Evolutionary conservation across 2,113 vertebrate genomes (phyloP).

Genomic region (Dicaeum eximium): DNA sequence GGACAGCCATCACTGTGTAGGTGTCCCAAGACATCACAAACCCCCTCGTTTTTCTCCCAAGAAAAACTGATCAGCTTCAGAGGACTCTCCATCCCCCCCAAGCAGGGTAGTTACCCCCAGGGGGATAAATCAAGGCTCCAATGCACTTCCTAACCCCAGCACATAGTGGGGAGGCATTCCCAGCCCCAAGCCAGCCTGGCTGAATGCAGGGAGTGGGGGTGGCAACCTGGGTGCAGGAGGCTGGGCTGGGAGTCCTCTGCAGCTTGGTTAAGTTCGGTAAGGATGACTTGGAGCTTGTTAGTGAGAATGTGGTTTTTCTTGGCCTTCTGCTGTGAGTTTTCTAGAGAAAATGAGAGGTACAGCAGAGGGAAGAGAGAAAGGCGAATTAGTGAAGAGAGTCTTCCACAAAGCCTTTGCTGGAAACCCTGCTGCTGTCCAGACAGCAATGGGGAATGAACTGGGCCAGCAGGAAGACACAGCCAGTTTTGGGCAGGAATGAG

Average conservation of each 20-base stretch:
- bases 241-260: background rate
- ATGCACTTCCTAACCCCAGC: background rate
- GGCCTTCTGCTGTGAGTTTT: slow-evolving; percentile 43
- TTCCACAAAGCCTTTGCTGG: background rate
- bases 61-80: background rate
- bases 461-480: background rate
- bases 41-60: background rate
- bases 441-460: background rate
- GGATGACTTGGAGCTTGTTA: slow-evolving; percentile 49
- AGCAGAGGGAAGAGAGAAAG: background rate
- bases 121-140: background rate
- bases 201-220: background rate
- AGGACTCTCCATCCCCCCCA: background rate
- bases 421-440: background rate
- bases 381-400: slow-evolving; percentile 33
- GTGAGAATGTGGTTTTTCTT: slow-evolving; percentile 50
- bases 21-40: background rate
- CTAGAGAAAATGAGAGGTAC: background rate
- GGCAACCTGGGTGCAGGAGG: background rate
- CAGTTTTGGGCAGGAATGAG: background rate
- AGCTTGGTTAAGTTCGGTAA: slow-evolving; percentile 55
- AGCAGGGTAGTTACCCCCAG: background rate
- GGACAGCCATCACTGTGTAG: background rate
- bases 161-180: background rate
- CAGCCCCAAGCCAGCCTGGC: background rate